These are phyloP conservation scores for Cathartes aura DNA, from an alignment of 2,113 vertebrate species.

Conservation along the genomic window DNA sequence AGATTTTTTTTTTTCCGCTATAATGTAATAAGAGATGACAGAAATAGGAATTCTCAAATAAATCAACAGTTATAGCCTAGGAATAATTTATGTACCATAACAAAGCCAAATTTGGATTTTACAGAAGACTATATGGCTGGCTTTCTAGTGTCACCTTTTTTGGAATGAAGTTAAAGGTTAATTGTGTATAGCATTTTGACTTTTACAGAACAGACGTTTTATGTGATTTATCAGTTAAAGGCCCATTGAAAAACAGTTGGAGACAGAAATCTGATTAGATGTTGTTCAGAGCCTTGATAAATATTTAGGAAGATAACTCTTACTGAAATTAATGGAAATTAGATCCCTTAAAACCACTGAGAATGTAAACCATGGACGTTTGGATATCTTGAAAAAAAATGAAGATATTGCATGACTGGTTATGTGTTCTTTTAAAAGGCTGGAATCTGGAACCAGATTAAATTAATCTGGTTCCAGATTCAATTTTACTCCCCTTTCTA, in stretches of 20 bases:
- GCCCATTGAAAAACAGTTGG: neutral
- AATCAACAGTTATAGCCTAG: neutral
- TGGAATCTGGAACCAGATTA: neutral
- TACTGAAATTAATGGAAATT: neutral
- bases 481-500: neutral
- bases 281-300: neutral
- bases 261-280: slow-evolving; percentile 14
- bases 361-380: neutral
- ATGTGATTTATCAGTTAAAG: neutral
- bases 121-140: neutral
- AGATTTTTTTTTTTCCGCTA: rapidly evolving
- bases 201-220: neutral
- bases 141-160: neutral
- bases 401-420: neutral
- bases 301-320: neutral
- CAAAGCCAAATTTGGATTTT: neutral
- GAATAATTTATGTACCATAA: neutral
- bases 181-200: neutral
- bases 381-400: neutral
- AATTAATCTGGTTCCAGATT: neutral
- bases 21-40: neutral
- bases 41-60: neutral
- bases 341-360: neutral
- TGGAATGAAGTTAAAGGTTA: neutral
- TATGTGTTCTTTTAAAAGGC: neutral